Evolutionary conservation across 2,888 invertebrate genomes (phyloP).

Genomic region (Drosophila conformis): DNA sequence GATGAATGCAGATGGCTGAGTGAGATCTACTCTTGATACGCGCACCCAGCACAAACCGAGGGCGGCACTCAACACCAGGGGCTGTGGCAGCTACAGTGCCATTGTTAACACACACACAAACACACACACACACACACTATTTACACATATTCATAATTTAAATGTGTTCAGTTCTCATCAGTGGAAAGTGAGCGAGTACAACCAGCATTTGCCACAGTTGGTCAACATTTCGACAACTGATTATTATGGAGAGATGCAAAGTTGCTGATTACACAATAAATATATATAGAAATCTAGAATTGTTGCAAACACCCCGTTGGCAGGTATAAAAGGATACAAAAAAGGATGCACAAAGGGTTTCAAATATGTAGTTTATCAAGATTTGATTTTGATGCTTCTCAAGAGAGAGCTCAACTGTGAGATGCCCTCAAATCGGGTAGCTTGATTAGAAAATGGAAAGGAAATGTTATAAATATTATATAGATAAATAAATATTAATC

Average conservation of each 20-base stretch:
- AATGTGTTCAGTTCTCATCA: slow-evolving; percentile 61
- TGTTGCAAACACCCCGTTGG: background rate
- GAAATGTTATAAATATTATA: too few species aligned
- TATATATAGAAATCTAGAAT: slow-evolving; percentile 5
- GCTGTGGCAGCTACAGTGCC: background rate
- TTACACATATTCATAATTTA: slow-evolving; percentile 50
- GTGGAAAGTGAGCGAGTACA: slow-evolving; percentile 29
- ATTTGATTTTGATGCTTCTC: too few species aligned
- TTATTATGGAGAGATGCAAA: slow-evolving; percentile 26
- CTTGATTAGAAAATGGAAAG: too few species aligned
- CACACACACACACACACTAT: slow-evolving; percentile 3
- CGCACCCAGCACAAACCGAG: slow-evolving; percentile 4
- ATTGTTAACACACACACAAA: background rate
- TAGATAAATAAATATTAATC: background rate
- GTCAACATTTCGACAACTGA: slow-evolving; percentile 28
- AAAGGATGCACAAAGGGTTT: background rate
- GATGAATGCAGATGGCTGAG: slow-evolving; percentile 66
- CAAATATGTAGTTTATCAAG: background rate
- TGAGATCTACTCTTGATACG: slow-evolving; percentile 41
- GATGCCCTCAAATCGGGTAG: background rate
- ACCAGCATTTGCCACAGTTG: slow-evolving; percentile 36
- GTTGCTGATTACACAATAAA: slow-evolving; percentile 9
- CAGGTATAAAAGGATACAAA: background rate
- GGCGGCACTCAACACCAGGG: background rate
- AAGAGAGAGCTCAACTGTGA: background rate